A percentile compares a stretch with the other conserved stretches of the same genome.
phyloP scores from a whole-genome alignment of 2,113 vertebrate species.

The Speoplatyrhinus poulsoni region DNA sequence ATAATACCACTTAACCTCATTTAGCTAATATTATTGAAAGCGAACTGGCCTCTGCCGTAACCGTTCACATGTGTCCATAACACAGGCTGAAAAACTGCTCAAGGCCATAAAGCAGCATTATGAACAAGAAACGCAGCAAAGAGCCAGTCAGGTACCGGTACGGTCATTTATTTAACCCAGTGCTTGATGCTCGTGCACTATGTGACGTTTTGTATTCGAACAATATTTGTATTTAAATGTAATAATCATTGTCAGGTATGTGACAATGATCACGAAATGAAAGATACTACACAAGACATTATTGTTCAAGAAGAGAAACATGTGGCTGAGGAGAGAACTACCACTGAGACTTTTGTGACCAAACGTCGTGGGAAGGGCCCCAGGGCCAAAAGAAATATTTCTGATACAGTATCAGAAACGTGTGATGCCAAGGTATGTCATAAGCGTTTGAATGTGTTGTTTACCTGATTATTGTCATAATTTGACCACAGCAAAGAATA shows the following conservation, averaged over 20 bases:
- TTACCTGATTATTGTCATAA: too few species aligned
- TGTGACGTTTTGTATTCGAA: too few species aligned
- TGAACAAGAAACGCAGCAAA: constrained; percentile 36
- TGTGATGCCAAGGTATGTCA: too few species aligned
- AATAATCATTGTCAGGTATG: constrained; percentile 23
- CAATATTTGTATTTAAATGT: neutral
- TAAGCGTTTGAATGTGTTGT: too few species aligned
- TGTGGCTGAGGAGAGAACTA: neutral
- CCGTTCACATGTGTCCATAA: constrained; percentile 23
- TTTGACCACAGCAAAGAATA: too few species aligned
- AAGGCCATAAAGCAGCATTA: constrained; percentile 81
- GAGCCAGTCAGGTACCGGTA: constrained; percentile 46
- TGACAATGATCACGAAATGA: constrained; percentile 30
- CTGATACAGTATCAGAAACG: neutral
- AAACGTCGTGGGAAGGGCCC: constrained; percentile 66
- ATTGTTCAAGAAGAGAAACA: constrained; percentile 1
- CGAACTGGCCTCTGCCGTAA: neutral
- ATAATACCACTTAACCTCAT: too few species aligned
- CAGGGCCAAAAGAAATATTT: constrained; percentile 53
- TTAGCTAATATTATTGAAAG: neutral
- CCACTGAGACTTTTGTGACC: constrained; percentile 60
- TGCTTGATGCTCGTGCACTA: too few species aligned
- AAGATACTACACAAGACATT: constrained; percentile 11
- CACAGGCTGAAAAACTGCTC: constrained; percentile 87
- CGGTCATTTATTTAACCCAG: too few species aligned